Conservation (phyloP, 1,140 invertebrate genomes). For the Dolichoris vasculosae region DNA sequence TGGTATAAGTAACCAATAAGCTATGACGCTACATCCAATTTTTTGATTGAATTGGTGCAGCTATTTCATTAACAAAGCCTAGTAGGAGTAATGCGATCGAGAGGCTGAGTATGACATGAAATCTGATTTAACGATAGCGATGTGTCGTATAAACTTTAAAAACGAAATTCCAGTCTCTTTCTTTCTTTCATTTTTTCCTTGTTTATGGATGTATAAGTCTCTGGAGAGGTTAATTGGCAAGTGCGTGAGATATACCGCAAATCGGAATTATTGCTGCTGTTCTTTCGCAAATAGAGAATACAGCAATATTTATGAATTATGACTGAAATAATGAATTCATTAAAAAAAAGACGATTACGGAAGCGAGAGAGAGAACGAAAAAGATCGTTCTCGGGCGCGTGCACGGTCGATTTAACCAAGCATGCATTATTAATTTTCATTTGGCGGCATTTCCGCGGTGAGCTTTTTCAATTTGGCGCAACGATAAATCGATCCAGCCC, state of each 20-base stretch:
- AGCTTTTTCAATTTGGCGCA: conserved; percentile 34
- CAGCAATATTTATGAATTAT: conserved; percentile 39
- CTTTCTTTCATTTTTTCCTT: neutral
- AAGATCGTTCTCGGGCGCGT: neutral
- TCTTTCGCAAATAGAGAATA: neutral
- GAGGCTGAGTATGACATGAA: neutral
- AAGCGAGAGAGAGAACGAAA: neutral
- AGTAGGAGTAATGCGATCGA: neutral
- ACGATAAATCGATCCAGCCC: conserved; percentile 36
- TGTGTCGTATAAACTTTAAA: neutral
- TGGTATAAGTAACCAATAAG: neutral
- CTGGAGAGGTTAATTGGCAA: conserved; percentile 47
- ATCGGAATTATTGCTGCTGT: conserved; percentile 28
- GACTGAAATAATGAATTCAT: conserved; percentile 50
- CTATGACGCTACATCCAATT: neutral
- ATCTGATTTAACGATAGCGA: conserved; percentile 44
- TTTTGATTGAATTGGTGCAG: conserved; percentile 16
- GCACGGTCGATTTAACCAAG: neutral
- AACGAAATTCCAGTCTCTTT: neutral
- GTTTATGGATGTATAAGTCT: neutral
- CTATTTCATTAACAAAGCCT: conserved; percentile 47
- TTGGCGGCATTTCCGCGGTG: neutral
- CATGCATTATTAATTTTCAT: conserved; percentile 40
- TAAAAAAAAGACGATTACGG: neutral
- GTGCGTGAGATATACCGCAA: conserved; percentile 33